These are phyloP conservation scores for Xyrauchen texanus DNA, from an alignment of 2,113 vertebrate species.

Conservation along the genomic window DNA sequence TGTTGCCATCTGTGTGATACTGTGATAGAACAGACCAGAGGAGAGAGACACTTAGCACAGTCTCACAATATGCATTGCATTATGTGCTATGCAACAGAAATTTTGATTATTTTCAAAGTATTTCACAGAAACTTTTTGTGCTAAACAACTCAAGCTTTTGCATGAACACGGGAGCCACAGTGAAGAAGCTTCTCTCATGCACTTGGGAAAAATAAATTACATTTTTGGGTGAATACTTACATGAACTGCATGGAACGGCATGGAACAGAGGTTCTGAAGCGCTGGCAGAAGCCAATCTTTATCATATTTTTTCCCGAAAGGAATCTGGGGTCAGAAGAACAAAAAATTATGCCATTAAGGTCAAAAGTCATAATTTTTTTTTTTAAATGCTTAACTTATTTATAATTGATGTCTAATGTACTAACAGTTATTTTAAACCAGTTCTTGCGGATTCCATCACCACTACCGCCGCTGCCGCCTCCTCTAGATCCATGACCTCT, in stretches of 20 bases:
- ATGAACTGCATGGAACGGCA: conserved; percentile 73
- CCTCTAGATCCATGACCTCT: conserved; percentile 6
- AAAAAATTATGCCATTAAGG: too few species aligned
- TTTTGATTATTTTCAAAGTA: background rate
- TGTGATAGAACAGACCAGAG: conserved; percentile 39
- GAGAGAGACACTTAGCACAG: background rate
- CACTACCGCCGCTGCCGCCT: background rate
- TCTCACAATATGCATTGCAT: too few species aligned
- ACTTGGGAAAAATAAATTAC: too few species aligned
- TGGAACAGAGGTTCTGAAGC: conserved; percentile 65
- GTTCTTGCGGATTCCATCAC: conserved; percentile 44
- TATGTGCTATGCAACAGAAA: background rate
- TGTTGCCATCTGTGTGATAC: conserved; percentile 72
- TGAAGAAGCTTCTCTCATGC: too few species aligned
- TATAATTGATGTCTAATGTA: background rate
- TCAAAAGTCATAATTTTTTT: background rate
- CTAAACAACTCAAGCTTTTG: background rate
- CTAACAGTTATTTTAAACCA: conserved; percentile 59
- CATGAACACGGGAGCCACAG: too few species aligned
- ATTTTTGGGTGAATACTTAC: conserved; percentile 54
- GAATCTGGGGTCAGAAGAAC: conserved; percentile 63
- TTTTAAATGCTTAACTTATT: background rate
- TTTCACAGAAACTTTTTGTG: background rate
- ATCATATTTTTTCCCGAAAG: conserved; percentile 77
- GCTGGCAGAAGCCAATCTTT: conserved; percentile 71